Evolutionary conservation across 2,888 invertebrate species (phyloP).

Genomic region (Erpobdella octoculata): DNA sequence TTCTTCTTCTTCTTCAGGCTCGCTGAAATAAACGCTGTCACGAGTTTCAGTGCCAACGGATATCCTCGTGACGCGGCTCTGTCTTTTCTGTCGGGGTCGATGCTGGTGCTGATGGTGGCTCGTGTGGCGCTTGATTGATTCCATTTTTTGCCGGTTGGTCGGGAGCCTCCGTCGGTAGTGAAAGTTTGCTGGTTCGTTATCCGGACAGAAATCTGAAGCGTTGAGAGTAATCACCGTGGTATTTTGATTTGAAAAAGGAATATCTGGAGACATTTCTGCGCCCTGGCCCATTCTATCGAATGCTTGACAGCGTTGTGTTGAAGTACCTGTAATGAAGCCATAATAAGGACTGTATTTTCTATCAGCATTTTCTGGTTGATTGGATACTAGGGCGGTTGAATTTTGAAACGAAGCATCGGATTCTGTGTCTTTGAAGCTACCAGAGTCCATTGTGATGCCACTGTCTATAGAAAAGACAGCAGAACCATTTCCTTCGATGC

Average conservation of each 20-base stretch:
- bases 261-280: background rate
- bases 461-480: background rate
- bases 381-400: background rate
- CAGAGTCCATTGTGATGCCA: background rate
- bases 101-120: background rate
- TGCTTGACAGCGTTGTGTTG: too few relatives aligned
- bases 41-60: background rate
- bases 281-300: background rate
- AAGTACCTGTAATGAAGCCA: too few relatives aligned
- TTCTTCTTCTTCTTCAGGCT: slow-evolving; percentile 7
- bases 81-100: background rate
- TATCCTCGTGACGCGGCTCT: slow-evolving; percentile 12
- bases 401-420: background rate
- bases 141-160: background rate
- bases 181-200: background rate
- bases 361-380: too few relatives aligned
- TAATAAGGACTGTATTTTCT: too few relatives aligned
- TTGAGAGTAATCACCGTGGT: too few relatives aligned
- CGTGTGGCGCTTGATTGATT: background rate
- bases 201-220: background rate
- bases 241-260: too few relatives aligned
- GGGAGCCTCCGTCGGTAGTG: background rate
- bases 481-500: background rate
- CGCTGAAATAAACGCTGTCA: slow-evolving; percentile 1
- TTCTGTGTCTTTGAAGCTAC: background rate